These are phyloP conservation scores for Sabatieria punctata DNA, from an alignment of 2,888 invertebrate species.

Conservation along the genomic window DNA sequence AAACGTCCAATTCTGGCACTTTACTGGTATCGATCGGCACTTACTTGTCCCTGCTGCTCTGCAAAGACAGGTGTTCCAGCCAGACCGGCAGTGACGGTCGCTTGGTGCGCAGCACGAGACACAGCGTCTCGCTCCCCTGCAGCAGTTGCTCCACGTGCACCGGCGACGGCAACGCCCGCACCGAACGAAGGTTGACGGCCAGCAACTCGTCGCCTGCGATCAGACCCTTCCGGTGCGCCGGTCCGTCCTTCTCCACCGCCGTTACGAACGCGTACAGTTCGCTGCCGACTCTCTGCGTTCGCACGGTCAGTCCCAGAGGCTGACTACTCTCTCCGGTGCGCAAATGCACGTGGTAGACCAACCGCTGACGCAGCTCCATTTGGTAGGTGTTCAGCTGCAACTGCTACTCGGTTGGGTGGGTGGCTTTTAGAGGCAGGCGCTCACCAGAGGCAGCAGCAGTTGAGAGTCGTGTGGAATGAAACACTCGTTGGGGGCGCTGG, in stretches of 20 bases:
- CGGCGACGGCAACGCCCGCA: slow-evolving; percentile 3
- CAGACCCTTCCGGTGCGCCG: slow-evolving; percentile 7
- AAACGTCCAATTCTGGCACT: background rate
- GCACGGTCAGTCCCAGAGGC: slow-evolving; percentile 9
- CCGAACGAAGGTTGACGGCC: slow-evolving; percentile 7
- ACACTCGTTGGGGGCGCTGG: background rate
- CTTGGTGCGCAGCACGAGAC: slow-evolving; percentile 10
- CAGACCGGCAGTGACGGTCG: slow-evolving; percentile 4
- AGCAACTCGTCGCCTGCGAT: slow-evolving; percentile 10
- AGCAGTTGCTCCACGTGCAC: slow-evolving; percentile 9
- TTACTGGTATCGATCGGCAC: background rate
- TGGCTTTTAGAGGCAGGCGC: too few relatives aligned
- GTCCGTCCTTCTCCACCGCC: slow-evolving; percentile 4
- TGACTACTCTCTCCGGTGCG: background rate
- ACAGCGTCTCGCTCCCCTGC: slow-evolving; percentile 7
- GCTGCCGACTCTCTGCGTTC: background rate
- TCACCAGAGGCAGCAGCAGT: background rate
- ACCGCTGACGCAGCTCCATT: slow-evolving; percentile 8
- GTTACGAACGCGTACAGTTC: slow-evolving; percentile 5
- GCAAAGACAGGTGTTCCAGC: background rate
- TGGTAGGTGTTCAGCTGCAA: slow-evolving; percentile 6
- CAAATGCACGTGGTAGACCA: slow-evolving; percentile 10
- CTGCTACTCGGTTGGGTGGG: background rate
- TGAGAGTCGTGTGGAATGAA: slow-evolving; percentile 4
- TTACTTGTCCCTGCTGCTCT: background rate